Evolutionary conservation across 2,113 vertebrate genomes (phyloP), one percentile per base, ranked within the genome.

Genomic region (Galbula dea): DNA sequence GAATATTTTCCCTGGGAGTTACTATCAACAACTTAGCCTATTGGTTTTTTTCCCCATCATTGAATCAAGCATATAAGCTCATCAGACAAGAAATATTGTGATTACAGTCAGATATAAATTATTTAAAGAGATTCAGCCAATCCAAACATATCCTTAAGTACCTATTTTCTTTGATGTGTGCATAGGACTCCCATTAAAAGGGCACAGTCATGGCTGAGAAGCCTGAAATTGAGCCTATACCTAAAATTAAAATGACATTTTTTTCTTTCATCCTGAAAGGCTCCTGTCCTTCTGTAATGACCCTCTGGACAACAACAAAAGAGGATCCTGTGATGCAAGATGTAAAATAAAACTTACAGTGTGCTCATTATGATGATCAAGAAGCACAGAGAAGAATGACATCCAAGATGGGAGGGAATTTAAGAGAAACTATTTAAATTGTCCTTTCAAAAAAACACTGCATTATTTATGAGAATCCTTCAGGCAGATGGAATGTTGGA

Each of bases 61-160:
- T 97, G 95, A 97, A 96, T 98, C 97, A 97, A 90, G 86, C 65
- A 93, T 79, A 87, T 71, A 97, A 97, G 82, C 89, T 98, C 96
- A 98, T 96, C 97, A 97, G 95, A 95, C 89, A 98, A 97, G 96
- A 98, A 97, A 97, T 93, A 96, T 83, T 95, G 93, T 97, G 96
- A 97, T 97, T 96, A 96, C 82, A 94, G 77, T 90, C 20, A 1
- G 92, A 94, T 95, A 97, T 97, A 97, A 96, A 97, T 97, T 96
- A 97, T 97, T 97, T 96, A 96, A 97, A 97, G 94, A 77, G 57
- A 51, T 76, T 81, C 48, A 94, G 79, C 93, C 96, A 97, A 98
- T 97, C 95, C 96, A 96, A 97, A 92, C n/a, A 91, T 85, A 84
- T 86, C 93, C 94, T 88, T 91, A 96, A 95, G 91, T 69, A 82